Evolutionary conservation across 1,140 invertebrate species (phyloP).

Genomic region (Telenomus remus): DNA sequence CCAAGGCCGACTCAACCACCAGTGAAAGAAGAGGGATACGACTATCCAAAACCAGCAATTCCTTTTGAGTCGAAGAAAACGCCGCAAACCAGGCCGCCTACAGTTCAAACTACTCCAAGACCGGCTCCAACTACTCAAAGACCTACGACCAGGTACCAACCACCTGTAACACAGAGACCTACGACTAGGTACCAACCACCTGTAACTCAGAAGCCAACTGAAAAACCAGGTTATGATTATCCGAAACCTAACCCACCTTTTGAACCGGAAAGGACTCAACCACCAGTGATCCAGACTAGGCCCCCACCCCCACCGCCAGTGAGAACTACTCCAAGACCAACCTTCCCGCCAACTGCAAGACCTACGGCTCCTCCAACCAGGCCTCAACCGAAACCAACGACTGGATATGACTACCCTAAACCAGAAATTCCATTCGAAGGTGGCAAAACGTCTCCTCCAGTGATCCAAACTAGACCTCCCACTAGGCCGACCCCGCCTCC

Average conservation of each 20-base stretch:
- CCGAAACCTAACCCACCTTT: slow-evolving; percentile 26
- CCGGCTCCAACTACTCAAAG: background rate
- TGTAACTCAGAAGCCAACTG: slow-evolving; percentile 5
- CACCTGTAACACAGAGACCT: background rate
- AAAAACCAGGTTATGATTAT: slow-evolving; percentile 38
- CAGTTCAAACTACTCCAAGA: background rate
- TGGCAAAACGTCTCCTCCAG: background rate
- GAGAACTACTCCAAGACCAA: slow-evolving; percentile 5
- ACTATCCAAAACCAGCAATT: background rate
- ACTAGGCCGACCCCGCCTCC: background rate
- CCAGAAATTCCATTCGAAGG: background rate
- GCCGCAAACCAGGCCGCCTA: slow-evolving; percentile 1
- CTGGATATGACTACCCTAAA: background rate
- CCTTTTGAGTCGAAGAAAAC: background rate
- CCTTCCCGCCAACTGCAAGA: slow-evolving; percentile 2
- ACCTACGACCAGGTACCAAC: too few species aligned
- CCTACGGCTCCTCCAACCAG: slow-evolving; percentile 1
- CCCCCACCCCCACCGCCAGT: slow-evolving; percentile 6
- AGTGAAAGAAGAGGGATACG: background rate
- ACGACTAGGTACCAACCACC: slow-evolving; percentile 4
- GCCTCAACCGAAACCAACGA: background rate
- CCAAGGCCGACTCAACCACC: slow-evolving; percentile 5
- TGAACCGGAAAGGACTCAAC: slow-evolving; percentile 26
- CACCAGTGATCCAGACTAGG: slow-evolving; percentile 26
- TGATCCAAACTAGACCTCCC: background rate